Evolutionary conservation across 2,888 invertebrate genomes (phyloP).

Genomic region (Euplagia quadripunctaria): DNA sequence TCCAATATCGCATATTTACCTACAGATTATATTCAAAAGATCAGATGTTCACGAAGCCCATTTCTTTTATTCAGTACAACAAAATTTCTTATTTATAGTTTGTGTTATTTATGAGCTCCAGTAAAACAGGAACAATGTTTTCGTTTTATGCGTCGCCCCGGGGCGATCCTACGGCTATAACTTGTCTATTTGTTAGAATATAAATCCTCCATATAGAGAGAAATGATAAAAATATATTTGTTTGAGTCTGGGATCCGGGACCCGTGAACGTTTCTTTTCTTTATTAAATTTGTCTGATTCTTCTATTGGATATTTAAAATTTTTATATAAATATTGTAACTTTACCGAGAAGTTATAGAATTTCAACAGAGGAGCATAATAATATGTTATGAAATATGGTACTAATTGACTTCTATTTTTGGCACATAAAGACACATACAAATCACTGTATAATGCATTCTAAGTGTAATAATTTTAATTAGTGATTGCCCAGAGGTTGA

Average conservation of each 20-base stretch:
- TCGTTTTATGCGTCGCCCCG: conserved; percentile 28
- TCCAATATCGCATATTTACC: not conserved
- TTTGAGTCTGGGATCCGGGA: not conserved
- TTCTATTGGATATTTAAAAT: not conserved
- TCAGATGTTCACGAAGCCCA: not conserved
- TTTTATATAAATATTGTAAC: too few species aligned
- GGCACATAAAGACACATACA: not conserved
- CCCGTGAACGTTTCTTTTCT: not conserved
- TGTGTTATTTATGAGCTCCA: conserved; percentile 28
- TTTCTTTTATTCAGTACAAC: not conserved
- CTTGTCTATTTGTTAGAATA: conserved; percentile 9
- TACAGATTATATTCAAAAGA: not conserved
- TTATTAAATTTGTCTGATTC: not conserved
- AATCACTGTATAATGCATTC: not conserved
- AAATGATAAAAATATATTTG: conserved; percentile 8
- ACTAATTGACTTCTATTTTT: not conserved
- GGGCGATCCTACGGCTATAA: conserved; percentile 21
- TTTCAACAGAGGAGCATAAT: too few species aligned
- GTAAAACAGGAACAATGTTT: conserved; percentile 33
- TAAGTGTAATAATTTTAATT: not conserved
- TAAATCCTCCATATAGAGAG: conserved; percentile 10
- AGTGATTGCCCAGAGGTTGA: not conserved
- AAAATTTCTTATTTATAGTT: conserved; percentile 29
- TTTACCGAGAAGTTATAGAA: too few species aligned
- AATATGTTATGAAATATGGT: too few species aligned